Evolutionary conservation across 2,797 vertebrate species (phyloP), one percentile per base, ranked within the genome.

Genomic region (Halcyon badia): DNA sequence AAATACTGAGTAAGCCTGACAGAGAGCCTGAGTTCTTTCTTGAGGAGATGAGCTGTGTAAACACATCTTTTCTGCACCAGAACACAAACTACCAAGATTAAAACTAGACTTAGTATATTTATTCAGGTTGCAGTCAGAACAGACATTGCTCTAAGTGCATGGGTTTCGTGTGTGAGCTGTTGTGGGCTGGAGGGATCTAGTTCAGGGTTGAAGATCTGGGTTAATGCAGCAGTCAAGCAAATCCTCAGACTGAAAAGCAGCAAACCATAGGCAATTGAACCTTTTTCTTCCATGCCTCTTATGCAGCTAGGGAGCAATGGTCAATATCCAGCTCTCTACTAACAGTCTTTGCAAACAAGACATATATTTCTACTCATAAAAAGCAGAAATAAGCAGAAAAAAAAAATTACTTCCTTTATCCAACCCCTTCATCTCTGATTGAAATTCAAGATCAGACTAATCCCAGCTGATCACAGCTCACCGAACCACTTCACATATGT

Each of bases 401-500:
- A 49, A 58, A 28, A 72, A 19, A 3, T 13, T 5, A 31, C 56
- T 87, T 84, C 68, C 42, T 31, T 82, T 91, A 70, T 83, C 76
- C 62, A 81, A 28, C 4, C 48, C 39, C 51, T 88, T 95, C 56
- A 73, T 89, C 60, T 90, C 30, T 84, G 57, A 17, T 14, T 88
- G 83, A 94, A 89, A 91, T 49, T 84, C 62, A 94, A 86, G 83
- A 92, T 92, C 83, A 94, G 66, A 22, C 48, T 91, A 96, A 96
- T 93, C 86, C 72, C 52, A 39, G 65, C 6, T 91, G 84, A 91
- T 93, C 83, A 91, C 69, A 91, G 87, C 80, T 89, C 79, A 73
- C 65, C 28, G 17, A 96, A 76, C 68, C 52, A 72, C 87, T 96
- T 93, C 90, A 94, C 62, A 14, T 89, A 58, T 51, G 65, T 81